phyloP scores from a whole-genome alignment of 92 coral and sea anemone genomes.

The Epizoanthus fatuus region DNA sequence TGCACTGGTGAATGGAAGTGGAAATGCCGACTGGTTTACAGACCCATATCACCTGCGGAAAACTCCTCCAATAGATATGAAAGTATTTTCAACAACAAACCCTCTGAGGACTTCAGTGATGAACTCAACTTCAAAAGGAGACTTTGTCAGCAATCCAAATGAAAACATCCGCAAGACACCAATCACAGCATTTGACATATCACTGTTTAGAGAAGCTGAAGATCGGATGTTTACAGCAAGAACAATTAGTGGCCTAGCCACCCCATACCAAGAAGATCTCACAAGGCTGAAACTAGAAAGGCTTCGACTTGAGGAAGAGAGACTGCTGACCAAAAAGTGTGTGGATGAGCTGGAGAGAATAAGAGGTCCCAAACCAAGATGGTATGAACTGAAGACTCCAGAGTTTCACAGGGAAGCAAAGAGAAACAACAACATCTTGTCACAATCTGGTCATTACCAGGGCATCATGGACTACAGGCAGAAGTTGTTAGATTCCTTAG shows the following conservation, averaged over 20 bases:
- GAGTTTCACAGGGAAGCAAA: constrained; percentile 92
- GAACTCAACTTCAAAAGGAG: constrained; percentile 81
- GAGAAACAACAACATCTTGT: constrained; percentile 85
- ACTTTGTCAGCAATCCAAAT: constrained; percentile 72
- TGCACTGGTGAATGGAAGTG: constrained; percentile 59
- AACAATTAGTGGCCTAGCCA: constrained; percentile 90
- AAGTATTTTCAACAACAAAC: constrained; percentile 68
- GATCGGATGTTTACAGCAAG: constrained; percentile 89
- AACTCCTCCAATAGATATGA: constrained; percentile 74
- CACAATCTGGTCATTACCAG: constrained; percentile 88
- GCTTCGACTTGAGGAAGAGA: constrained; percentile 86
- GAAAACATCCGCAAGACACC: constrained; percentile 86
- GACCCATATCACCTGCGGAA: constrained; percentile 83
- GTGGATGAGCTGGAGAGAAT: constrained; percentile 89
- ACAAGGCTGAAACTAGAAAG: constrained; percentile 84
- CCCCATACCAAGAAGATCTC: constrained; percentile 92
- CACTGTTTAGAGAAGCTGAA: constrained; percentile 90
- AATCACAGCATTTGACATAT: constrained; percentile 81
- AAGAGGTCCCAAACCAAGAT: constrained; percentile 93
- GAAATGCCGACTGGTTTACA: constrained; percentile 84
- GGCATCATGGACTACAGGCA: constrained; percentile 94
- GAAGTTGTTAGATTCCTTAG: constrained; percentile 77
- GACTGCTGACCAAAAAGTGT: constrained; percentile 82
- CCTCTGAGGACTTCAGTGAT: constrained; percentile 93
- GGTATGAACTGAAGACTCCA: constrained; percentile 96